These are phyloP conservation scores for Rhagonycha fulva DNA, from an alignment of 2,888 invertebrate genomes.

Conservation along the genomic window DNA sequence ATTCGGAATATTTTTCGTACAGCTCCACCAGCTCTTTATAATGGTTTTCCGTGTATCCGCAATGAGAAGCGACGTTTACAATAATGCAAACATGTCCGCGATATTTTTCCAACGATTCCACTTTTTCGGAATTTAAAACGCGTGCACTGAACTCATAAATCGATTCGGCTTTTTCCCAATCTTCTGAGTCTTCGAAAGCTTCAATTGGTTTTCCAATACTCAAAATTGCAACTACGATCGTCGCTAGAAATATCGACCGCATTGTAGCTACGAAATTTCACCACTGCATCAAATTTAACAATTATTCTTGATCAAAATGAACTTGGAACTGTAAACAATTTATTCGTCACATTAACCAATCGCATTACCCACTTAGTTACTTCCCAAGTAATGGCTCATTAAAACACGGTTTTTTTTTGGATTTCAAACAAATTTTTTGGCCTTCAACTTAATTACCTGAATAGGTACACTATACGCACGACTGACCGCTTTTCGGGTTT, in stretches of 20 bases:
- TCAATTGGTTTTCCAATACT: not conserved
- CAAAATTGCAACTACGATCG: not conserved
- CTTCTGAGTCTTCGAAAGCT: slow-evolving; percentile 42
- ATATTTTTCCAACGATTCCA: slow-evolving; percentile 75
- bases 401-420: not conserved
- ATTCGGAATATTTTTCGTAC: slow-evolving; percentile 72
- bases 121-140: slow-evolving; percentile 80
- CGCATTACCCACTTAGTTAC: not conserved
- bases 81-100: slow-evolving; percentile 81
- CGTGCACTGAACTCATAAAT: slow-evolving; percentile 82
- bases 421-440: not conserved
- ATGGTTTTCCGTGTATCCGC: slow-evolving; percentile 81
- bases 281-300: not conserved
- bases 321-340: not conserved
- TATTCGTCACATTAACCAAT: not conserved
- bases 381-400: not conserved
- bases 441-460: not conserved
- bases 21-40: slow-evolving; percentile 82
- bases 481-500: too few relatives aligned
- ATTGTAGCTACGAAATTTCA: not conserved
- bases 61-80: slow-evolving; percentile 89
- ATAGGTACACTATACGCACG: too few relatives aligned
- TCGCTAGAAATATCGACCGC: not conserved
- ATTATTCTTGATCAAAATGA: not conserved
- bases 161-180: slow-evolving; percentile 70